These are phyloP conservation scores for Colossoma macropomum DNA, from an alignment of 2,113 vertebrate species.

Conservation along the genomic window DNA sequence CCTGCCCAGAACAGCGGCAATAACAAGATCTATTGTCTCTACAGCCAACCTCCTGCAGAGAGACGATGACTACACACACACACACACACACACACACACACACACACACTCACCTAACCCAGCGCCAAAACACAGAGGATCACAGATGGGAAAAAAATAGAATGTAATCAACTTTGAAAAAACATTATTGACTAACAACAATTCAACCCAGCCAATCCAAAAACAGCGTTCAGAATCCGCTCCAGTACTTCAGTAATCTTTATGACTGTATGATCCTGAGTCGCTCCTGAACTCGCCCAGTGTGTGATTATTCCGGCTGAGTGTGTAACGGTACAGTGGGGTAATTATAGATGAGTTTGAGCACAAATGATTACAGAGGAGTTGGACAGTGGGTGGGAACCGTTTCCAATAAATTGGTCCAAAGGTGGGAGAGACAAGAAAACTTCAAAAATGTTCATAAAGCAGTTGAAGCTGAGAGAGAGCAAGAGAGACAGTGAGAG, in stretches of 20 bases:
- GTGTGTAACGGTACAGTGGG: constrained; percentile 16
- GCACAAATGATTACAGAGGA: background rate
- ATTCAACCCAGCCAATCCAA: background rate
- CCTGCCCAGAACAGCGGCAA: constrained; percentile 18
- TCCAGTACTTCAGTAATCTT: constrained; percentile 1
- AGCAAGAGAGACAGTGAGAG: background rate
- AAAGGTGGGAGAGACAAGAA: too few species aligned
- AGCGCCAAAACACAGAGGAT: background rate
- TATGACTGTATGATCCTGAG: constrained; percentile 5
- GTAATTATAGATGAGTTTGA: constrained; percentile 7
- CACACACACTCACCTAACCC: constrained; percentile 5
- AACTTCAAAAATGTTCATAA: too few species aligned
- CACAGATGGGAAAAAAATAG: background rate
- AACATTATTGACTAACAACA: background rate
- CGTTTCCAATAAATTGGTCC: too few species aligned
- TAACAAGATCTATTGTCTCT: constrained; percentile 31
- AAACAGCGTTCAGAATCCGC: background rate
- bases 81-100: constrained; percentile 10
- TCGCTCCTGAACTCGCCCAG: background rate
- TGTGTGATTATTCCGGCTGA: constrained; percentile 28
- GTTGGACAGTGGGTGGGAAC: too few species aligned
- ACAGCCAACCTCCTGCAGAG: constrained; percentile 35
- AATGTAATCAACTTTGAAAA: background rate
- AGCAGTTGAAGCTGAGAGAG: background rate
- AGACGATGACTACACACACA: constrained; percentile 18